Evolutionary conservation across 2,888 invertebrate genomes (phyloP).

Genomic region (Agrotis ipsilon): DNA sequence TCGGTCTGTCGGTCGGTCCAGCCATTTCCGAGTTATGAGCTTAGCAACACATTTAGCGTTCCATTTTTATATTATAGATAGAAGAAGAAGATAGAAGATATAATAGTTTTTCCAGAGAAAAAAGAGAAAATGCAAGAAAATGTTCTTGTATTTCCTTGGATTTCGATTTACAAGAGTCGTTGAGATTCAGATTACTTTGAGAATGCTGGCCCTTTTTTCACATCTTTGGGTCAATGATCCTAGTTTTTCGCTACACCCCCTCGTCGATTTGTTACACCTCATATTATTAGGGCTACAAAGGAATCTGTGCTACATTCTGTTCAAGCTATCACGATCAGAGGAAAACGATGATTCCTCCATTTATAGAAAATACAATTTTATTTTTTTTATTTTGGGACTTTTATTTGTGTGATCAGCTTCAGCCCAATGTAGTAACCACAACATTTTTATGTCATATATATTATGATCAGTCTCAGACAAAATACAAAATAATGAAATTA

Average conservation of each 20-base stretch:
- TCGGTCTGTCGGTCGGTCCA: no score
- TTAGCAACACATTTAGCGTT: no score
- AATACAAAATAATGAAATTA: no score
- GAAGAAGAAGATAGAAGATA: no score
- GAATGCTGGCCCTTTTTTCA: constrained; percentile 46
- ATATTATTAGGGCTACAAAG: neutral
- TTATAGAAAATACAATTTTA: neutral
- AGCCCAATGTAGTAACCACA: no score
- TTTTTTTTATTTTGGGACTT: no score
- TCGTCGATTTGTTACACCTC: constrained; percentile 39
- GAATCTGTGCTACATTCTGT: constrained; percentile 7
- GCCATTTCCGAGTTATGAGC: no score
- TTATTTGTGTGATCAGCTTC: no score
- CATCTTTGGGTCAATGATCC: constrained; percentile 42
- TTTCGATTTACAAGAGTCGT: constrained; percentile 62
- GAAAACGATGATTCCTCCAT: neutral
- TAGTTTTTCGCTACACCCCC: constrained; percentile 16
- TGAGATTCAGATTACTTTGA: constrained; percentile 50
- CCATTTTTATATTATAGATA: no score
- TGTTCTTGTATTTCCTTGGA: constrained; percentile 38
- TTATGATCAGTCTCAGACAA: no score
- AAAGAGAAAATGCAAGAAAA: constrained; percentile 27
- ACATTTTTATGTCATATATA: no score
- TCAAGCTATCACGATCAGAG: neutral
- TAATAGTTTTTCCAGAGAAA: neutral